Percentiles rank a stretch among this genome's conserved stretches.
These are phyloP conservation scores for Patella pellucida DNA, from an alignment of 2,888 invertebrate genomes.

Conservation along the genomic window DNA sequence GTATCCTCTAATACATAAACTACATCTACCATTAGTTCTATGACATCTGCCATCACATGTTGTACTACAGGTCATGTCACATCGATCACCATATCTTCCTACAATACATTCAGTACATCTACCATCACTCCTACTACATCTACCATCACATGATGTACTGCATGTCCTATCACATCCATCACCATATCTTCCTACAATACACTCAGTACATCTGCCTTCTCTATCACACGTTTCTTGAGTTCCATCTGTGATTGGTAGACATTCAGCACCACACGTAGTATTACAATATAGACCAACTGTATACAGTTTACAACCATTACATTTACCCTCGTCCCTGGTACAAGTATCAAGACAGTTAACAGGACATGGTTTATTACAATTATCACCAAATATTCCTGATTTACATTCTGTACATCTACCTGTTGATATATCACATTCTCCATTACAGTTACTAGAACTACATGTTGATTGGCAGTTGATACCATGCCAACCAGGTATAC, in stretches of 20 bases:
- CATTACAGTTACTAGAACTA: neutral
- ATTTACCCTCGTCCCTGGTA: too few species aligned
- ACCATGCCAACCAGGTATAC: too few species aligned
- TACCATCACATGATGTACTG: neutral
- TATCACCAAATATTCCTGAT: constrained; percentile 1
- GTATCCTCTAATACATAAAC: constrained; percentile 35
- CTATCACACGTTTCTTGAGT: too few species aligned
- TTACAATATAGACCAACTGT: too few species aligned
- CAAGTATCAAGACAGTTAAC: too few species aligned
- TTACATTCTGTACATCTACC: neutral
- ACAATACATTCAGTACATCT: constrained; percentile 15
- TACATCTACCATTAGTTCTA: constrained; percentile 38
- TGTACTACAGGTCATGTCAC: neutral
- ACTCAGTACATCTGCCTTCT: neutral
- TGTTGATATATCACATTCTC: neutral
- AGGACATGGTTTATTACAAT: neutral
- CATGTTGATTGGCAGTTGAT: too few species aligned
- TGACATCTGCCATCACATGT: constrained; percentile 28
- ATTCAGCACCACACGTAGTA: neutral
- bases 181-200: neutral
- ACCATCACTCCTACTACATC: neutral
- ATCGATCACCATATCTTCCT: constrained; percentile 22
- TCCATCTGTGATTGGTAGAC: too few species aligned
- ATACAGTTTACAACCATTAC: too few species aligned
- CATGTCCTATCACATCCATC: neutral